phyloP scores from a whole-genome alignment of 2,113 vertebrate species.

The Otocyon megalotis region DNA sequence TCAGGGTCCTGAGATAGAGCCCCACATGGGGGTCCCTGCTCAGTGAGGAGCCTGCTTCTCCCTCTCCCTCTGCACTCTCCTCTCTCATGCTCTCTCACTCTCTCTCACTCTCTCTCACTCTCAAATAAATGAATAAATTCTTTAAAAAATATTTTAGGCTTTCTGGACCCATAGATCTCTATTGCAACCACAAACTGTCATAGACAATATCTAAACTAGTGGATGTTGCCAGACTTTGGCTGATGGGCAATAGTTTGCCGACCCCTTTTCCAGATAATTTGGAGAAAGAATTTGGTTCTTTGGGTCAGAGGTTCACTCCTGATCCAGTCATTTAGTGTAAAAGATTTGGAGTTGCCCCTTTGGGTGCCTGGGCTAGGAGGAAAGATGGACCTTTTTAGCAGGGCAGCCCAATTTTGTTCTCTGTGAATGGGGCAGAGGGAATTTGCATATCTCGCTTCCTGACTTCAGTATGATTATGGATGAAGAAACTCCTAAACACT shows the following conservation, averaged over 20 bases:
- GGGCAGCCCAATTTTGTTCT: not conserved
- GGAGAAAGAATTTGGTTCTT: not conserved
- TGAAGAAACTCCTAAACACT: not conserved
- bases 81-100: no score
- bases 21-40: no score
- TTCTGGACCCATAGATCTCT: not conserved
- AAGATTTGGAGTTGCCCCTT: not conserved
- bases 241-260: not conserved
- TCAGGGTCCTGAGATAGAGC: no score
- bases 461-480: not conserved
- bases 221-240: not conserved
- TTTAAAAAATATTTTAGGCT: not conserved
- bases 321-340: not conserved
- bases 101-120: no score
- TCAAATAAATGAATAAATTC: no score
- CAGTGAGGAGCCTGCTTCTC: no score
- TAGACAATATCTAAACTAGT: not conserved
- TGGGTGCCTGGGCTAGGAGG: not conserved
- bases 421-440: not conserved
- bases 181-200: not conserved
- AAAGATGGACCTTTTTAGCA: not conserved
- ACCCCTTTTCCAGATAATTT: not conserved
- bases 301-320: not conserved
- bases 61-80: no score
- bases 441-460: not conserved